phyloP scores from a whole-genome alignment of 2,113 vertebrate species.

The Fukomys damarensis region DNA sequence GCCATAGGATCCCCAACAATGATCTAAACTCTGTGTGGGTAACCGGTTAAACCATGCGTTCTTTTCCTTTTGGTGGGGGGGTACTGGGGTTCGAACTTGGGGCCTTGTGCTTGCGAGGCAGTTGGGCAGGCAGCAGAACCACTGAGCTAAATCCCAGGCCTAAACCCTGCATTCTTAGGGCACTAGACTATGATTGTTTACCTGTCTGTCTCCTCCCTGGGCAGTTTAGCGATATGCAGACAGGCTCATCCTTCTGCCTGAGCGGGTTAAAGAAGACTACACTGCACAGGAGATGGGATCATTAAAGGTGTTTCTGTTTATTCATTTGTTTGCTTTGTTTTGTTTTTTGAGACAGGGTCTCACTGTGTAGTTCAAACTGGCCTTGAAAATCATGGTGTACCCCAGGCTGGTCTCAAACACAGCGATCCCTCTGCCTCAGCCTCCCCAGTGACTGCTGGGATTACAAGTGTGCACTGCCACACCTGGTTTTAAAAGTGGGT shows the following conservation, averaged over 20 bases:
- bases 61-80: too few relatives aligned
- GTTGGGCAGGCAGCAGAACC: too few relatives aligned
- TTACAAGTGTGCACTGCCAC: not conserved
- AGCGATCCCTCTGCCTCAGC: not conserved
- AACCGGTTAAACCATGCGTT: not conserved
- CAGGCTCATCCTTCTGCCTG: not conserved
- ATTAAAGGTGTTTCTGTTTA: conserved; percentile 8
- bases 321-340: not conserved
- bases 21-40: not conserved
- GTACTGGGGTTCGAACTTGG: too few relatives aligned
- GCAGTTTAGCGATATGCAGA: not conserved
- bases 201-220: conserved; percentile 1
- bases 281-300: not conserved
- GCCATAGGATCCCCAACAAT: not conserved
- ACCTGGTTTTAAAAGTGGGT: not conserved
- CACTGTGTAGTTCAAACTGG: not conserved
- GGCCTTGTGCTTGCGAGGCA: too few relatives aligned
- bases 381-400: not conserved
- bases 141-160: too few relatives aligned
- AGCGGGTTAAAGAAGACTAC: not conserved
- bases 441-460: not conserved
- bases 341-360: not conserved
- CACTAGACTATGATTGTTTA: not conserved
- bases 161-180: not conserved
- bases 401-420: not conserved